Base-by-base conservation (phyloP, 2,797 vertebrate genomes). In the Crocidura indochinensis region DNA sequence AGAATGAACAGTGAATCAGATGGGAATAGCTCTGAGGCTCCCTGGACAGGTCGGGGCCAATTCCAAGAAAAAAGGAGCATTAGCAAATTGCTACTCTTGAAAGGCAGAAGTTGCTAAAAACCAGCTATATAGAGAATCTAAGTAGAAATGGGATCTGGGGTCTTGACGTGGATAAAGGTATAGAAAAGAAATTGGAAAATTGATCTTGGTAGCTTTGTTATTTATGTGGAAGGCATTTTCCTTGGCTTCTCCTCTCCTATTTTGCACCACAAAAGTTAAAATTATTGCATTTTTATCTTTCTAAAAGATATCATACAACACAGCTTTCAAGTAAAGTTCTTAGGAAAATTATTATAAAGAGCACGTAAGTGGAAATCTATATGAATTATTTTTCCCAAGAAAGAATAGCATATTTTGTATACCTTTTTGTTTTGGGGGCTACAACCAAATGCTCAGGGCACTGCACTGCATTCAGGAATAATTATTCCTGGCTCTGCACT, bases 201-300 rank as follows among this genome's bases (percentile, higher is more conserved):
- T n/a, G 38, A 60, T 73, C 24, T 12, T 56, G 82, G 47, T 53
- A 46, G 26, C 8, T 24, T 64, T 51, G 24, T 68, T 62, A 67
- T 53, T 86, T 72, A 64, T n/a, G 87, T 71, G 10, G 81, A 91
- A 89, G 86, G 31, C 53, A 56, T 4, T 20, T 84, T 24, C 69
- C 49, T 51, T 69, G 8, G 53, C 46, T 83, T 90, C 51, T 46
- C 72, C 56, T 12, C 8, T 65, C 49, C 46, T 77, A 64, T 49
- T 78, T 49, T 64, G 38, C 2, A 69, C 72, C 72, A 84, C 64
- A 60, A 47, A 27, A 10, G 31, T 51, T 72, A 73, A 1, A 51
- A 20, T 84, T 44, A 82, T 31, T 75, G 68, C 69, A 56, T 88
- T 81, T 46, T 26, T 20, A 64, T 77, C 4, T 5, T 38, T 38